A percentile compares a stretch with the other conserved stretches of the same genome.
Evolutionary conservation across 2,113 vertebrate genomes (phyloP).

Genomic region (Lethenteron camtschaticum): DNA sequence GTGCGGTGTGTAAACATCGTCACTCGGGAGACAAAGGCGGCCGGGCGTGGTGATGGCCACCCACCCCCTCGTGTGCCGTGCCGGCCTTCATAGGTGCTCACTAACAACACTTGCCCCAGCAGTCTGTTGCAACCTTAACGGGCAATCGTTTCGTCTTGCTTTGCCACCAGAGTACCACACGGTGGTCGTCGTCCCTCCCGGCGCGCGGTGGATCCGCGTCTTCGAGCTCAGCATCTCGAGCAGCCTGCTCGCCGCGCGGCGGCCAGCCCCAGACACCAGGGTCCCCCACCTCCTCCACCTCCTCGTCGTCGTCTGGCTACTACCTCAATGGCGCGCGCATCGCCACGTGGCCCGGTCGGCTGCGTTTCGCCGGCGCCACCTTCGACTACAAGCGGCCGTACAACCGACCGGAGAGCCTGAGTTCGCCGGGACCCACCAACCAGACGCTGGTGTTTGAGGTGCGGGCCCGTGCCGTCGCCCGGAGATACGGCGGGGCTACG

Average conservation of each 20-base stretch:
- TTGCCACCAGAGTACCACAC: conserved; percentile 47
- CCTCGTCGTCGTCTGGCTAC: conserved; percentile 22
- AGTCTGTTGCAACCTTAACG: no score
- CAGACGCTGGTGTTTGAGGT: conserved; percentile 93
- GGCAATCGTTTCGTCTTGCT: neutral
- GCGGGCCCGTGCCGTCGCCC: conserved; percentile 20
- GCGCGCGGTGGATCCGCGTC: conserved; percentile 49
- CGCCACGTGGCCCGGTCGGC: conserved; percentile 79
- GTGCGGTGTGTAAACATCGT: no score
- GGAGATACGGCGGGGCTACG: no score
- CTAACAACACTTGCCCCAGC: no score
- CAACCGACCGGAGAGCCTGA: conserved; percentile 53
- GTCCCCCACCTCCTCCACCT: no score
- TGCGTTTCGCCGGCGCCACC: conserved; percentile 50
- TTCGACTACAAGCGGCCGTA: conserved; percentile 67
- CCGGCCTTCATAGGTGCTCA: no score
- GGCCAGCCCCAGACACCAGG: conserved; percentile 17
- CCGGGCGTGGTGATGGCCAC: no score
- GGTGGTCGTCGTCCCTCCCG: conserved; percentile 50
- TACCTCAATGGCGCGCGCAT: conserved; percentile 75
- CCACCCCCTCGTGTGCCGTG: no score
- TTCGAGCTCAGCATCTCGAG: conserved; percentile 50
- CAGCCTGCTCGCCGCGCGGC: conserved; percentile 62
- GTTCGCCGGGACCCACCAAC: conserved; percentile 58
- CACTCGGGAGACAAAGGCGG: no score